These are phyloP conservation scores for Nymphalis c-album DNA, from an alignment of 2,888 invertebrate genomes.

Conservation along the genomic window DNA sequence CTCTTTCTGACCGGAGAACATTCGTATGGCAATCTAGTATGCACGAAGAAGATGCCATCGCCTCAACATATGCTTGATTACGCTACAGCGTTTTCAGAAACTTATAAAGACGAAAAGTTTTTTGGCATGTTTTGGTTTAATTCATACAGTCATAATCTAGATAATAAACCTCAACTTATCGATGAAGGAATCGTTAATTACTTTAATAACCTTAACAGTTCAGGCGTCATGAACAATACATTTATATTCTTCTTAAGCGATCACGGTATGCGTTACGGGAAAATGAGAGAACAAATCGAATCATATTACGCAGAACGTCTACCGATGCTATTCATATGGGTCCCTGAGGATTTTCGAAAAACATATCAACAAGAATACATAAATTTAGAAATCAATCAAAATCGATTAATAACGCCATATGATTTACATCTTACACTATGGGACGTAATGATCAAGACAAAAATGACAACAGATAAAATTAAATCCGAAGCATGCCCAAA, in stretches of 20 bases:
- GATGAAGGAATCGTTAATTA: constrained; percentile 81
- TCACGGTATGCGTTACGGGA: constrained; percentile 88
- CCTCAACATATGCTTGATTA: constrained; percentile 85
- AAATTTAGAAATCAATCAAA: constrained; percentile 83
- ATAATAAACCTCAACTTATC: constrained; percentile 84
- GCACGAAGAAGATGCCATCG: constrained; percentile 74
- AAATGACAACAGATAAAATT: constrained; percentile 47
- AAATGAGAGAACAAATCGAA: constrained; percentile 83
- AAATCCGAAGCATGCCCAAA: constrained; percentile 80
- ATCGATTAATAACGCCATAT: constrained; percentile 86
- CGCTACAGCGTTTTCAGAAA: constrained; percentile 82
- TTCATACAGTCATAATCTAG: constrained; percentile 85
- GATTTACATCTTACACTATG: constrained; percentile 87
- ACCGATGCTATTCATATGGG: constrained; percentile 86
- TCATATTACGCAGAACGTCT: constrained; percentile 89
- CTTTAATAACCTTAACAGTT: constrained; percentile 75
- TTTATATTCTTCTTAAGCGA: constrained; percentile 88
- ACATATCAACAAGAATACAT: constrained; percentile 77
- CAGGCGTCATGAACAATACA: constrained; percentile 82
- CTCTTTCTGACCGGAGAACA: constrained; percentile 85
- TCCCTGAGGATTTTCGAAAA: constrained; percentile 83
- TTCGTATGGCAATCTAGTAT: constrained; percentile 61
- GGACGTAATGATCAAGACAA: constrained; percentile 79
- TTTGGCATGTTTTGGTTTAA: constrained; percentile 90
- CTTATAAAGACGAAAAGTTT: constrained; percentile 81